Conservation (phyloP, 2,113 vertebrate species). For the Triplophysa dalaica region DNA sequence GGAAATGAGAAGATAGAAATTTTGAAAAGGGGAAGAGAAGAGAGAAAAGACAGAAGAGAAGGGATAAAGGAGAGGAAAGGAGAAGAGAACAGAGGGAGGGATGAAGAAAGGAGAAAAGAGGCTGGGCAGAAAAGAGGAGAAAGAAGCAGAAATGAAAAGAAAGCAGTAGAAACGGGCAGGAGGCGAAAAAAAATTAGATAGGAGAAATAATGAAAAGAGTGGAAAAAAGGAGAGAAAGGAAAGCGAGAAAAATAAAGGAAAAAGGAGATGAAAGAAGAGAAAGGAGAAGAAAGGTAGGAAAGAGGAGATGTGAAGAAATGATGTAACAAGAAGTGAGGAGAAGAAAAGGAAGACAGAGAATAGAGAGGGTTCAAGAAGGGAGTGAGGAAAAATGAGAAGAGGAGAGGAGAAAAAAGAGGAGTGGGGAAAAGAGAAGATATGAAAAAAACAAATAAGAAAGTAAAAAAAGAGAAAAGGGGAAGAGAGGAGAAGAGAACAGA, state of each 20-base stretch:
- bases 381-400: background rate
- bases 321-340: background rate
- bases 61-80: background rate
- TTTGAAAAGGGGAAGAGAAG: background rate
- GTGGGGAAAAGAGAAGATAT: background rate
- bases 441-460: background rate
- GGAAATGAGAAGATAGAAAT: no score
- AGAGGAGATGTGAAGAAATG: background rate
- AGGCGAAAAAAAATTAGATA: background rate
- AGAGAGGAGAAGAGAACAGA: background rate
- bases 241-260: background rate
- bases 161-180: no score
- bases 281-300: no score
- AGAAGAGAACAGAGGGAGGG: background rate
- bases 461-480: background rate
- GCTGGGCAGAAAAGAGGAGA: background rate
- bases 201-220: no score
- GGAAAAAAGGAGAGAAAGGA: background rate
- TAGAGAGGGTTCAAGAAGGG: background rate
- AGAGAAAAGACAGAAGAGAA: background rate
- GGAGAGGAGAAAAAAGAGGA: background rate
- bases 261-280: background rate
- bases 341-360: background rate
- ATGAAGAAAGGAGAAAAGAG: background rate
- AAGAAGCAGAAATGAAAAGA: background rate